Percentiles rank a stretch among this genome's conserved stretches.
Evolutionary conservation across 2,888 invertebrate species (phyloP).

Genomic region (Thereva nobilitata): DNA sequence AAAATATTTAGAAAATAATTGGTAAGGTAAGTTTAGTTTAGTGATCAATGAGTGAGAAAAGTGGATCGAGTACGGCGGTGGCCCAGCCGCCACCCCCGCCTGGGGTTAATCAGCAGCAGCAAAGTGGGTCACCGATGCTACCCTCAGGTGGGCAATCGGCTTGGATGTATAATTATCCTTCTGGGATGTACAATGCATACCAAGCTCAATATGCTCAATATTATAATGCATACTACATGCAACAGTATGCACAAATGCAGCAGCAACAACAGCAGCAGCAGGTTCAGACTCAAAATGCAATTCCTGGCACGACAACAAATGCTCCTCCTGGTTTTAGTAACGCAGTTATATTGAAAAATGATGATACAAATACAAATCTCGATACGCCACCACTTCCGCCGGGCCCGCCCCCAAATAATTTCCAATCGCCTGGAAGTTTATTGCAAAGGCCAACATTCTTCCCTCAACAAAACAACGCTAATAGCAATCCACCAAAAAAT

Average conservation of each 20-base stretch:
- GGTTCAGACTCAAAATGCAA: conserved; percentile 45
- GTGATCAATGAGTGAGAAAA: conserved; percentile 40
- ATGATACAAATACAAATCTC: conserved; percentile 50
- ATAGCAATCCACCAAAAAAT: conserved; percentile 48
- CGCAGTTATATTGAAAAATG: conserved; percentile 49
- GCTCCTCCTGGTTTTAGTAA: conserved; percentile 61
- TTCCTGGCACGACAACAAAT: conserved; percentile 53
- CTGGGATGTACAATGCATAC: conserved; percentile 38
- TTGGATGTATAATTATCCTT: conserved; percentile 41
- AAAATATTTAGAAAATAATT: neutral
- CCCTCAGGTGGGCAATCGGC: conserved; percentile 17
- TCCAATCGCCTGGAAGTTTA: conserved; percentile 51
- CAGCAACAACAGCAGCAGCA: conserved; percentile 48
- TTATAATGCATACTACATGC: conserved; percentile 43
- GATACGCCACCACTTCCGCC: conserved; percentile 65
- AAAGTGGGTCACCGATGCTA: conserved; percentile 26
- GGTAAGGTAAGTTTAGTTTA: conserved; percentile 36
- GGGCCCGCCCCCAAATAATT: conserved; percentile 59
- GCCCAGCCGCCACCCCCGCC: conserved; percentile 31
- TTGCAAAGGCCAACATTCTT: conserved; percentile 54
- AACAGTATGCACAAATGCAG: conserved; percentile 44
- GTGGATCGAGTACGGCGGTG: conserved; percentile 38
- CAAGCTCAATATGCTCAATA: conserved; percentile 42
- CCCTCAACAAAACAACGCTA: conserved; percentile 39
- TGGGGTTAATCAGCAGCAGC: conserved; percentile 6